Evolutionary conservation across 2,113 vertebrate genomes (phyloP), one percentile per base, ranked within the genome.

Genomic region (Oplegnathus fasciatus): DNA sequence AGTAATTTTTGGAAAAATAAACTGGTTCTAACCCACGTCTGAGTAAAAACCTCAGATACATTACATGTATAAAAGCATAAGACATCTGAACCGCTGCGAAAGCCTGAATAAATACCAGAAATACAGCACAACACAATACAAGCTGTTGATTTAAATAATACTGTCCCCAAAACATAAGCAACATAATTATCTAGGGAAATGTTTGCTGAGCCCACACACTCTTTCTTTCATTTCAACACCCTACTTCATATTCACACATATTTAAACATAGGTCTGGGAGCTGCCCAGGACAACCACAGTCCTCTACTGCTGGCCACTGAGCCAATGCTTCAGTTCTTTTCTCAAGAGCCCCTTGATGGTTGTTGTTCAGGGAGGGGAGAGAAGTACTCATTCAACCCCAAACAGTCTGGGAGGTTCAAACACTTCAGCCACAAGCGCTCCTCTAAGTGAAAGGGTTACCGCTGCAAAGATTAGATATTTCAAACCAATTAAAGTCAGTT

Each of bases 261-360:
- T 84, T 66, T 72, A 67, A 67, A 61, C 71, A 75, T 50, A n/a
- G 22, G 85, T 88, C 76, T 89, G 92, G 82, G 85, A 84, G 88
- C 85, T 81, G 50, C 83, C 86, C 87, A 86, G 81, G 74, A 44
- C 65, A 15, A 86, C 89, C 86, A 50, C 82, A 78, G 74, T 54
- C 57, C 78, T 83, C 66, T 20, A 3, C 48, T 40, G 61, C 44
- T 18, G 75, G 58, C 79, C 70, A 62, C 76, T 37, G 80, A 88
- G 78, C 85, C 75, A 66, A 52, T 60, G 90, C 37, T 70, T 85
- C 80, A 75, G 24, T 79, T 82, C 79, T 93, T 83, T 89, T 90
- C 88, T 87, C 82, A 88, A 91, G 90, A 83, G 87, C 74, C 82
- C 76, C 80, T 89, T 40, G 20, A 78, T 78, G 75, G 58, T 73